Evolutionary conservation across 1,140 invertebrate species (phyloP).

Genomic region (Andricus grossulariae): DNA sequence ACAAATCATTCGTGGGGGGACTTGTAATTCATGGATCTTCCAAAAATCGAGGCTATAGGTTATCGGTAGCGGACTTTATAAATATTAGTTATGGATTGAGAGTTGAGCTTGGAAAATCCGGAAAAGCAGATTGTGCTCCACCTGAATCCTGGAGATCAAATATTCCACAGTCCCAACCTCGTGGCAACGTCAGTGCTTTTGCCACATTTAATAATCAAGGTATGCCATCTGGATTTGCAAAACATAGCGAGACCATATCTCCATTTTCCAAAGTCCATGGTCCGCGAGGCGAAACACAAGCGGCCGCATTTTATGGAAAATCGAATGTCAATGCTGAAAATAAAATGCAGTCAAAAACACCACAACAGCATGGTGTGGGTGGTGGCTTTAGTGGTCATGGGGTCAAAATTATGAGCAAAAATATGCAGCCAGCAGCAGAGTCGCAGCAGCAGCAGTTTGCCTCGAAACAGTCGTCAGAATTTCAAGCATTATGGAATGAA

Average conservation of each 20-base stretch:
- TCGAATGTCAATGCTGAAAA: conserved; percentile 11
- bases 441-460: conserved; percentile 14
- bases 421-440: not conserved
- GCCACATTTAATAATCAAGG: conserved; percentile 43
- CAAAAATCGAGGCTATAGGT: conserved; percentile 74
- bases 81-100: conserved; percentile 78
- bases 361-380: not conserved
- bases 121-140: conserved; percentile 25
- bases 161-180: conserved; percentile 28
- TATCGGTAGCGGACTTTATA: conserved; percentile 78
- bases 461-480: conserved; percentile 54
- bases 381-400: not conserved
- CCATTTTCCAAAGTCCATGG: not conserved
- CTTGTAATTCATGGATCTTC: conserved; percentile 77
- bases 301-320: conserved; percentile 55
- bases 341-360: not conserved
- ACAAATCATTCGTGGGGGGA: conserved; percentile 83
- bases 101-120: conserved; percentile 70
- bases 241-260: conserved; percentile 7
- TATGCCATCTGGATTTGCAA: conserved; percentile 51
- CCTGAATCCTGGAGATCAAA: conserved; percentile 37
- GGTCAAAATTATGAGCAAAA: not conserved
- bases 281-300: not conserved
- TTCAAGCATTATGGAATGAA: conserved; percentile 70
- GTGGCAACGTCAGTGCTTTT: conserved; percentile 42